phyloP scores from a whole-genome alignment of 2,797 vertebrate species.

The Syngnathus acus region DNA sequence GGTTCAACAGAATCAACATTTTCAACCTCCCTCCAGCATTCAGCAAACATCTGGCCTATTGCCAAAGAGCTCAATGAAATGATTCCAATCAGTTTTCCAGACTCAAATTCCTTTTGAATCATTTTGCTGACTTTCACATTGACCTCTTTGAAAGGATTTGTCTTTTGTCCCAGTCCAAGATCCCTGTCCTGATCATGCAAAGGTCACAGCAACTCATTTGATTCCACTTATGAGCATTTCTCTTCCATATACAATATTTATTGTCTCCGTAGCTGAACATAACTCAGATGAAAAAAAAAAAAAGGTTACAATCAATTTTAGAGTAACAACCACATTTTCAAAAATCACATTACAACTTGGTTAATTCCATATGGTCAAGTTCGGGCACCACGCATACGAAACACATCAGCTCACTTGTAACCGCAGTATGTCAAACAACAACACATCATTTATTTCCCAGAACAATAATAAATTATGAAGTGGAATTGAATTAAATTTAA shows the following conservation, averaged over 20 bases:
- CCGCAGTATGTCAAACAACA: neutral
- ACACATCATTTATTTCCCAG: neutral
- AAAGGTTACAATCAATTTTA: slow-evolving; percentile 5
- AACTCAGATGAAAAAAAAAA: slow-evolving; percentile 4
- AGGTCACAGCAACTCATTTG: slow-evolving; percentile 37
- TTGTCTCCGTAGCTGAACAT: slow-evolving; percentile 15
- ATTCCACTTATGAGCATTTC: slow-evolving; percentile 16
- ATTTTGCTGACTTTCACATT: slow-evolving; percentile 16
- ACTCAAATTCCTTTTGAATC: slow-evolving; percentile 23
- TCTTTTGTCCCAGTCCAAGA: slow-evolving; percentile 34
- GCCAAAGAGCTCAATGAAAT: slow-evolving; percentile 36
- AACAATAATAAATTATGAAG: neutral
- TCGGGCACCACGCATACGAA: neutral
- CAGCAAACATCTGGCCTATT: slow-evolving; percentile 11
- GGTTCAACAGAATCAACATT: slow-evolving; percentile 26
- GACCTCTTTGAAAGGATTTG: slow-evolving; percentile 55
- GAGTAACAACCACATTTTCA: slow-evolving; percentile 1
- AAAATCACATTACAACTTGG: slow-evolving; percentile 1
- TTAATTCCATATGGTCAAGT: neutral
- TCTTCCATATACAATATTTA: slow-evolving; percentile 11
- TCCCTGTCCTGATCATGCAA: slow-evolving; percentile 37
- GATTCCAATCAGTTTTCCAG: slow-evolving; percentile 32
- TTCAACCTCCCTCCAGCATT: slow-evolving; percentile 28
- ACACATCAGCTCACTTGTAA: neutral
- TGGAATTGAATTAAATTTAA: neutral